Conservation (phyloP, 2,113 vertebrate species). For the Hassar affinis region DNA sequence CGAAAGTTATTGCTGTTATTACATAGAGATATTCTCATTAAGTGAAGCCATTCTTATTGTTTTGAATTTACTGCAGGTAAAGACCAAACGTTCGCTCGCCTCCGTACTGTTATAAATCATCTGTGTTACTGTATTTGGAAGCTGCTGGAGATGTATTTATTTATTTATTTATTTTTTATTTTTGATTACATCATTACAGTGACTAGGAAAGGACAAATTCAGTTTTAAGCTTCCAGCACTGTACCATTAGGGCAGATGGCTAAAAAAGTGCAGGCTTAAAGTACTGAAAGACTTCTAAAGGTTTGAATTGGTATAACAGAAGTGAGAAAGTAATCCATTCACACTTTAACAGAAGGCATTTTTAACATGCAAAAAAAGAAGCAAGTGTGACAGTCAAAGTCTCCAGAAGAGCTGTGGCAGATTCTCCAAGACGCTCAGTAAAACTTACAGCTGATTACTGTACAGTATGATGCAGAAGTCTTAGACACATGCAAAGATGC, state of each 20-base stretch:
- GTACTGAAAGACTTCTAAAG: background rate
- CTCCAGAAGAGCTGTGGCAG: too few relatives aligned
- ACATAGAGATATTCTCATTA: conserved; percentile 3
- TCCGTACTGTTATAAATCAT: background rate
- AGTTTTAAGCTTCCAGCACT: background rate
- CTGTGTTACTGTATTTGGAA: background rate
- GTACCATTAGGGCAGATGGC: background rate
- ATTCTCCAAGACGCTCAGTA: too few relatives aligned
- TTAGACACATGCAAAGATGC: too few relatives aligned
- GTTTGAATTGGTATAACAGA: background rate
- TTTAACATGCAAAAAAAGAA: too few relatives aligned
- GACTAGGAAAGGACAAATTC: background rate
- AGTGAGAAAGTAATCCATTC: background rate
- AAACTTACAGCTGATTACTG: too few relatives aligned
- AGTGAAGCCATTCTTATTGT: conserved; percentile 10
- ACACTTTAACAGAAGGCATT: background rate
- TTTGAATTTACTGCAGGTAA: background rate
- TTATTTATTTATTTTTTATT: background rate
- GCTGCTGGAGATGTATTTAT: background rate
- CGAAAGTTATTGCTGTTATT: background rate
- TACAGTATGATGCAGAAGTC: too few relatives aligned
- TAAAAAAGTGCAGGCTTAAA: background rate
- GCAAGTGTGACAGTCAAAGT: too few relatives aligned
- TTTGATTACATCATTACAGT: background rate
- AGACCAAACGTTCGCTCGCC: background rate